A percentile compares a stretch with the other conserved stretches of the same genome.
Conservation (phyloP, 2,888 invertebrate species). For the Diarsia dahlii region DNA sequence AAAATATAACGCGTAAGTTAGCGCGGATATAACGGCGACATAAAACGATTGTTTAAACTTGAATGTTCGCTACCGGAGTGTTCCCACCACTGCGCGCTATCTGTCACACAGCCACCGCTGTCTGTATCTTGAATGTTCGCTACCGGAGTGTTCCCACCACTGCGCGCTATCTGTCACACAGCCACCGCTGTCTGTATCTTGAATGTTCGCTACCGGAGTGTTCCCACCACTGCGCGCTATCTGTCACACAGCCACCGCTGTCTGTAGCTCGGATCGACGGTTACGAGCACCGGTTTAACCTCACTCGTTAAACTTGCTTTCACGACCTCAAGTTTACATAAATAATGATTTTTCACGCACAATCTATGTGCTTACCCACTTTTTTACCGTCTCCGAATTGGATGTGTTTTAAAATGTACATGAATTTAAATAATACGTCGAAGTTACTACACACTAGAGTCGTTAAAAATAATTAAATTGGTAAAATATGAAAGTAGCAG, state of each 20-base stretch:
- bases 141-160: too few relatives aligned
- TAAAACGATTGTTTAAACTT: conserved; percentile 21
- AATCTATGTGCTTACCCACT: too few relatives aligned
- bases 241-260: background rate
- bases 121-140: background rate
- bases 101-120: background rate
- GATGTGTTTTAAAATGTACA: background rate
- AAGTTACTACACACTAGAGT: background rate
- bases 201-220: background rate
- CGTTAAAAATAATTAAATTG: background rate
- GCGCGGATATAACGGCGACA: background rate
- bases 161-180: background rate
- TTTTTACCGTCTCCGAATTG: background rate
- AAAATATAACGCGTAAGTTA: conserved; percentile 13
- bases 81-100: background rate
- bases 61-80: background rate
- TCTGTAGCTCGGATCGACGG: background rate
- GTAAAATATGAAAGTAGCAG: background rate
- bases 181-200: background rate
- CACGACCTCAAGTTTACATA: conserved; percentile 10
- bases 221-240: background rate
- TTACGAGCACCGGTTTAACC: background rate
- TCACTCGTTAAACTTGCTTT: conserved; percentile 5
- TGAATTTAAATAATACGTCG: background rate
- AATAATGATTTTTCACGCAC: background rate